Percentiles rank a stretch among this genome's conserved stretches.
Evolutionary conservation across 2,888 invertebrate species (phyloP).

Genomic region (Stramonita haemastoma): DNA sequence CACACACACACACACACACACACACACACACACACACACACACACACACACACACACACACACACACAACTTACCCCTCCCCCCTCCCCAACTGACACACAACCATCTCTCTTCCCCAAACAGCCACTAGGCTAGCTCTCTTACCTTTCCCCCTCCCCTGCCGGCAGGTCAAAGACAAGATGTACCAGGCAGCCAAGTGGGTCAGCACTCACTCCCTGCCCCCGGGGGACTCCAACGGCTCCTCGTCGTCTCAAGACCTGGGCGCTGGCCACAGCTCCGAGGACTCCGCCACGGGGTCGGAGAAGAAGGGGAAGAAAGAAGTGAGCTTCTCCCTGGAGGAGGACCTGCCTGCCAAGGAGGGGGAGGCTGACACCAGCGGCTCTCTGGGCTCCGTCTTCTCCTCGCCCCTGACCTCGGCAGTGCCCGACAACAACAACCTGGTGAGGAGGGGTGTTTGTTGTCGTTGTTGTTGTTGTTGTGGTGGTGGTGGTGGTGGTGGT

Average conservation of each 20-base stretch:
- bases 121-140: background rate
- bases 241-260: conserved; percentile 31
- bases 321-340: conserved; percentile 70
- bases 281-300: conserved; percentile 47
- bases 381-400: conserved; percentile 56
- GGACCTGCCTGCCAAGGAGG: conserved; percentile 7
- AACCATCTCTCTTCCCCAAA: background rate
- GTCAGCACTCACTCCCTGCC: conserved; percentile 47
- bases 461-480: background rate
- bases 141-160: background rate
- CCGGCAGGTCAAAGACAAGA: conserved; percentile 49
- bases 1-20: no score
- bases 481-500: background rate
- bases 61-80: no score
- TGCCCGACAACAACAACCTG: conserved; percentile 36
- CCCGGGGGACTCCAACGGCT: conserved; percentile 23
- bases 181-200: conserved; percentile 52
- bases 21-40: no score
- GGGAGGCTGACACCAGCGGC: conserved; percentile 59
- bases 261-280: conserved; percentile 45
- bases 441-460: conserved; percentile 34
- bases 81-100: no score
- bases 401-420: background rate
- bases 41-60: no score
- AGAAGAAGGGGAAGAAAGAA: conserved; percentile 64